Conservation (phyloP, 2,888 invertebrate species). For the Ceraclea dissimilis region DNA sequence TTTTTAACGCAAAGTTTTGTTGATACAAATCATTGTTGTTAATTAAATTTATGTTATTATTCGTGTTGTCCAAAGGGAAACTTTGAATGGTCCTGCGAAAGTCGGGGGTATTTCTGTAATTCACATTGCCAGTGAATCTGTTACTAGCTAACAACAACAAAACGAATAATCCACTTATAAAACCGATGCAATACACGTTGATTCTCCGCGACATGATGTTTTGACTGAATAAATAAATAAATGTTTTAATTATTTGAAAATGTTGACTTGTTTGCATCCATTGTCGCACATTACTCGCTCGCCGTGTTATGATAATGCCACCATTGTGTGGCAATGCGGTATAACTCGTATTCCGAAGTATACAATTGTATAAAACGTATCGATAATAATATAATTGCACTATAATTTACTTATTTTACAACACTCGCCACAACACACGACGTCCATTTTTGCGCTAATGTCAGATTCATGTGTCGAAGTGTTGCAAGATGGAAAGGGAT, state of each 20-base stretch:
- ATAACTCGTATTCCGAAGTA: no score
- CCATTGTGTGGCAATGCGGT: no score
- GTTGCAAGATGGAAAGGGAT: background rate
- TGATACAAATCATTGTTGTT: background rate
- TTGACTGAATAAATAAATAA: slow-evolving; percentile 27
- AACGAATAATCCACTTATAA: slow-evolving; percentile 47
- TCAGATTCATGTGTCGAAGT: background rate
- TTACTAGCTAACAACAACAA: slow-evolving; percentile 48
- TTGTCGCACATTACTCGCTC: slow-evolving; percentile 4
- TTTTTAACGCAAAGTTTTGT: background rate
- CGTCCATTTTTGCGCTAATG: background rate
- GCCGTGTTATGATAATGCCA: no score
- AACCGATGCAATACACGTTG: slow-evolving; percentile 48
- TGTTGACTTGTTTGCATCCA: background rate
- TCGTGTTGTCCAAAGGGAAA: slow-evolving; percentile 6
- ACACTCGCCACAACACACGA: background rate
- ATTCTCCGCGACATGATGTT: slow-evolving; percentile 44
- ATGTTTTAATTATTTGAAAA: background rate
- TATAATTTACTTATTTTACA: background rate
- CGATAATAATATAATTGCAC: no score
- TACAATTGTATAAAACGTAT: no score
- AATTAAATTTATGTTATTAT: background rate
- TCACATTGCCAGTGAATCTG: slow-evolving; percentile 48
- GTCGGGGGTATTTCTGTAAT: slow-evolving; percentile 43
- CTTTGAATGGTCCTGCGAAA: slow-evolving; percentile 39